Evolutionary conservation across 2,888 invertebrate genomes (phyloP).

Genomic region (Melanophora roralis): DNA sequence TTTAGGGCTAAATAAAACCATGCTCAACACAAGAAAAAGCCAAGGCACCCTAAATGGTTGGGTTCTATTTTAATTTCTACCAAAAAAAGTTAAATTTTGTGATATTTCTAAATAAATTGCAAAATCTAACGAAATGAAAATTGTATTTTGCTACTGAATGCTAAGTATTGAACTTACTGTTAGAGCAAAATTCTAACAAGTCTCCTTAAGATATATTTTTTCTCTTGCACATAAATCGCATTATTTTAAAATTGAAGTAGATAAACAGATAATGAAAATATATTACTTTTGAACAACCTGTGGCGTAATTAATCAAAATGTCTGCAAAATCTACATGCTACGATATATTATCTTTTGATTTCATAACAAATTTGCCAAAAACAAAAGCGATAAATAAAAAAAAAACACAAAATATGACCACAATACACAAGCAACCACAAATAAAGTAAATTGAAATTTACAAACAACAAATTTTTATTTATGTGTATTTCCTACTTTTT

Average conservation of each 20-base stretch:
- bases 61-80: no score
- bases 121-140: no score
- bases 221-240: constrained; percentile 3
- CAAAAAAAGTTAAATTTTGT: no score
- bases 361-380: constrained; percentile 51
- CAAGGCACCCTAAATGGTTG: no score
- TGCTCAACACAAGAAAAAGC: no score
- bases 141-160: background rate
- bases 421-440: constrained; percentile 8
- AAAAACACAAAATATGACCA: constrained; percentile 1
- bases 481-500: constrained; percentile 48
- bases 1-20: background rate
- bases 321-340: constrained; percentile 50
- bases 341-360: constrained; percentile 42
- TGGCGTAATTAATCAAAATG: constrained; percentile 57
- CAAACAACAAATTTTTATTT: constrained; percentile 51
- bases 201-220: constrained; percentile 27
- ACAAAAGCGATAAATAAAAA: background rate
- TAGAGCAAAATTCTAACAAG: constrained; percentile 39
- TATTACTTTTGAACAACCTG: constrained; percentile 36
- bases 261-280: background rate
- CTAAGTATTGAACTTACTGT: constrained; percentile 7
- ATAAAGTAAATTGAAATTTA: constrained; percentile 32
- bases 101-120: no score
- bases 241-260: constrained; percentile 10